Percentiles rank a stretch among this genome's conserved stretches.
These are phyloP conservation scores for Panthera tigris DNA, from an alignment of 2,113 vertebrate genomes.

Conservation along the genomic window DNA sequence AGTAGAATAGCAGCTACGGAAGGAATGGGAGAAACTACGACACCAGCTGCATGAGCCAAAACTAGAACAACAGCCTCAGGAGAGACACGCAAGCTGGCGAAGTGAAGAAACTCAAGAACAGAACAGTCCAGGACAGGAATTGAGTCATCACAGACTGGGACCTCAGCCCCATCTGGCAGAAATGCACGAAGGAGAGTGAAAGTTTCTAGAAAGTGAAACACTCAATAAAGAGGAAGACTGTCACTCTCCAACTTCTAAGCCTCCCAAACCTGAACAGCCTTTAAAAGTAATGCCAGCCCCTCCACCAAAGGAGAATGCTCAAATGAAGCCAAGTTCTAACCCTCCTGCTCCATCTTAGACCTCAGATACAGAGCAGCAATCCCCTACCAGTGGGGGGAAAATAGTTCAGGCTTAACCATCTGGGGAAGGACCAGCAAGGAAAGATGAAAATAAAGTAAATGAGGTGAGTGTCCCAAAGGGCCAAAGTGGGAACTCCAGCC, in stretches of 20 bases:
- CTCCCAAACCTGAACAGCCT: conserved; percentile 87
- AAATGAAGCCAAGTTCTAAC: conserved; percentile 92
- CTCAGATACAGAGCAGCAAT: conserved; percentile 83
- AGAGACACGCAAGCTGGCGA: conserved; percentile 94
- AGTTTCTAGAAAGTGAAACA: conserved; percentile 93
- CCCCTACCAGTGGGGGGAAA: conserved; percentile 77
- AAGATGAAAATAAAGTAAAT: conserved; percentile 81
- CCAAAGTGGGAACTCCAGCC: conserved; percentile 83
- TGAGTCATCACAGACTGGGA: conserved; percentile 93
- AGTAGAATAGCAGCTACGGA: conserved; percentile 95
- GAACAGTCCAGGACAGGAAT: conserved; percentile 95
- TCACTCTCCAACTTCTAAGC: conserved; percentile 85
- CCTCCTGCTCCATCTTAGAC: conserved; percentile 81
- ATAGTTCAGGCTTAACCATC: conserved; percentile 8
- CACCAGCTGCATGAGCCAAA: conserved; percentile 93
- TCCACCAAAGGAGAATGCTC: conserved; percentile 96
- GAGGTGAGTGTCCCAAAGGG: conserved; percentile 83
- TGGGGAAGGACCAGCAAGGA: conserved; percentile 77
- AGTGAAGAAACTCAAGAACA: conserved; percentile 93
- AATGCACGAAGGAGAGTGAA: conserved; percentile 91
- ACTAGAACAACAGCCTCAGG: conserved; percentile 87
- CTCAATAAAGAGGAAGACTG: conserved; percentile 89
- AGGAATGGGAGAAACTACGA: conserved; percentile 94
- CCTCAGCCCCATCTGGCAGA: conserved; percentile 82
- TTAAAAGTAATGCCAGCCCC: conserved; percentile 96